phyloP scores from a whole-genome alignment of 2,797 vertebrate species.

The Helarctos malayanus region DNA sequence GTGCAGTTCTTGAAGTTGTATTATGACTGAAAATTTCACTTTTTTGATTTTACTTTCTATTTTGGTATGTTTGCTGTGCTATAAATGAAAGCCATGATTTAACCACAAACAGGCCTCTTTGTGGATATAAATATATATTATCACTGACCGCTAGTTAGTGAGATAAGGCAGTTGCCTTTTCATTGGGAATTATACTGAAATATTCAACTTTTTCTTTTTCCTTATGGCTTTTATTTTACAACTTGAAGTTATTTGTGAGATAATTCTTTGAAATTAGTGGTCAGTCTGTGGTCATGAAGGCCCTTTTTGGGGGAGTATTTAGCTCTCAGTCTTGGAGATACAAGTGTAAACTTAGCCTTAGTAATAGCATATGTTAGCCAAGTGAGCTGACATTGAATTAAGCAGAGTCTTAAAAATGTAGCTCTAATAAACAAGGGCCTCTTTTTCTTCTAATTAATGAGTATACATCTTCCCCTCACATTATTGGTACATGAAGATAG shows the following conservation, averaged over 20 bases:
- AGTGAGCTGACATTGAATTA: neutral
- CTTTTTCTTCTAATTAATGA: conserved; percentile 40
- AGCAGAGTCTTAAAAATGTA: conserved; percentile 32
- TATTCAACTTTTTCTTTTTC: neutral
- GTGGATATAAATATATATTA: neutral
- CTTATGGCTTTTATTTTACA: neutral
- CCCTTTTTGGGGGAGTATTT: neutral
- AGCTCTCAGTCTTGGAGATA: neutral
- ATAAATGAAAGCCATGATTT: neutral
- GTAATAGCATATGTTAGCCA: neutral
- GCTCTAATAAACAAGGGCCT: neutral
- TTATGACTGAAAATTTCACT: neutral
- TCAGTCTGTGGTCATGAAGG: neutral
- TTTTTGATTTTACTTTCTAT: neutral
- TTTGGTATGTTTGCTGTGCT: neutral
- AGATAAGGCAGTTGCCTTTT: neutral
- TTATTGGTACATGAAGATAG: conserved; percentile 25
- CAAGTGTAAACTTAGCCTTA: neutral
- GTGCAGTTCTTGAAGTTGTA: neutral
- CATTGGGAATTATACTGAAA: neutral
- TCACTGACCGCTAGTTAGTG: neutral
- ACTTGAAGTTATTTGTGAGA: neutral
- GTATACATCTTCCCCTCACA: neutral
- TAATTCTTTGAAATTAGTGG: neutral
- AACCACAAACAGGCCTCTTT: neutral